A percentile compares a stretch with the other conserved stretches of the same genome.
Evolutionary conservation across 2,113 vertebrate genomes (phyloP).

Genomic region (Paratilapia polleni): DNA sequence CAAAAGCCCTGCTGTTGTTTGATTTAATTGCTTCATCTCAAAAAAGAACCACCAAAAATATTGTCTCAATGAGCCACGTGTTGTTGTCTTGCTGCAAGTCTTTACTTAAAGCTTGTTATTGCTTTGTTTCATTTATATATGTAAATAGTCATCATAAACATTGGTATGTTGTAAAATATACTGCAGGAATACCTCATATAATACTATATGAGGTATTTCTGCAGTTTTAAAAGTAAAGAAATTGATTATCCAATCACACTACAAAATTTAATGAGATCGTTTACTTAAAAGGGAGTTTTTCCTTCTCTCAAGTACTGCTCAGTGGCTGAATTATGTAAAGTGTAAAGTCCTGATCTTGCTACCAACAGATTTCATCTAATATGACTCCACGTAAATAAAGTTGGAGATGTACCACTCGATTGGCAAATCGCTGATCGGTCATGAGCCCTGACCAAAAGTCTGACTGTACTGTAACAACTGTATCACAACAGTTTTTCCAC

Average conservation of each 20-base stretch:
- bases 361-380: not conserved
- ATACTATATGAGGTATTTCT: not conserved
- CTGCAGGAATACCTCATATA: no score
- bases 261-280: no score
- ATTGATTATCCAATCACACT: no score
- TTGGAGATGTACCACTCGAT: not conserved
- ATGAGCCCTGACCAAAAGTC: not conserved
- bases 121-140: no score
- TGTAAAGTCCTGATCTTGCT: not conserved
- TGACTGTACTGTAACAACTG: not conserved
- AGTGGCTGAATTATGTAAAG: not conserved
- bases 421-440: not conserved
- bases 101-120: no score
- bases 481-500: not conserved
- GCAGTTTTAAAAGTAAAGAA: not conserved
- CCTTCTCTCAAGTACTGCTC: not conserved
- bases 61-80: not conserved
- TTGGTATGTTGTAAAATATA: not conserved
- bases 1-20: not conserved
- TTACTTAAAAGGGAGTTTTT: not conserved
- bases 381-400: not conserved
- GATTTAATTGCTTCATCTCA: fast-evolving
- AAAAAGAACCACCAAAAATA: not conserved
- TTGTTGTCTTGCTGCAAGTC: no score
- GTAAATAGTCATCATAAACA: fast-evolving